Conservation (phyloP, 2,888 invertebrate species). For the Amiota mariae region DNA sequence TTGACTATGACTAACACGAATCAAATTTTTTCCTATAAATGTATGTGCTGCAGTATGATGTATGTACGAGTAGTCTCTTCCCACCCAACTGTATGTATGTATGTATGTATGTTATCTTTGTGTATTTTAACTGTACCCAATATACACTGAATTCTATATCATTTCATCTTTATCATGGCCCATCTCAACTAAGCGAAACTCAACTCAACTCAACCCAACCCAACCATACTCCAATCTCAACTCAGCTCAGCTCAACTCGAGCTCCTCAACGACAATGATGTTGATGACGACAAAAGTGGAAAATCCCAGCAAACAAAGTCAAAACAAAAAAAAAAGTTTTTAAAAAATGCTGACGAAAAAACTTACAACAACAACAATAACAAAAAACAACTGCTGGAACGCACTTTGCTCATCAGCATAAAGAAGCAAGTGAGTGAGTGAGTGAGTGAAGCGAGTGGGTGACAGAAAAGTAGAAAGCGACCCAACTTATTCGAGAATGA, state of each 20-base stretch:
- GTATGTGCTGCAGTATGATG: not conserved
- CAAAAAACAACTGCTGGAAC: slow-evolving; percentile 51
- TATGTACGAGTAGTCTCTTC: no score
- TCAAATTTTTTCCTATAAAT: not conserved
- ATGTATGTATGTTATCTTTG: slow-evolving; percentile 19
- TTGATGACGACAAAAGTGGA: slow-evolving; percentile 41
- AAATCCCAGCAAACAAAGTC: slow-evolving; percentile 64
- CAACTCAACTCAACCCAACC: no score
- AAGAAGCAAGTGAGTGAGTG: not conserved
- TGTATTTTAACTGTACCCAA: not conserved
- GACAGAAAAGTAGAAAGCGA: not conserved
- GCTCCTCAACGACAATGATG: slow-evolving; percentile 15
- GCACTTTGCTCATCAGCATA: slow-evolving; percentile 57
- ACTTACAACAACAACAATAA: slow-evolving; percentile 24
- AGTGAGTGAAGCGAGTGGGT: not conserved
- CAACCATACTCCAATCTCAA: no score
- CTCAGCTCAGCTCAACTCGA: not conserved
- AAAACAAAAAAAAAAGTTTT: slow-evolving; percentile 48
- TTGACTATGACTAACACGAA: slow-evolving; percentile 36
- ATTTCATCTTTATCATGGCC: no score
- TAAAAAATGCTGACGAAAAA: slow-evolving; percentile 60
- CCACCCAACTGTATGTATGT: not conserved
- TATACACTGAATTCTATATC: no score
- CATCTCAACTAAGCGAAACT: no score
- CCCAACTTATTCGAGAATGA: no score